phyloP scores from a whole-genome alignment of 1,140 invertebrate genomes.

The Aphaenogaster ashmeadi region DNA sequence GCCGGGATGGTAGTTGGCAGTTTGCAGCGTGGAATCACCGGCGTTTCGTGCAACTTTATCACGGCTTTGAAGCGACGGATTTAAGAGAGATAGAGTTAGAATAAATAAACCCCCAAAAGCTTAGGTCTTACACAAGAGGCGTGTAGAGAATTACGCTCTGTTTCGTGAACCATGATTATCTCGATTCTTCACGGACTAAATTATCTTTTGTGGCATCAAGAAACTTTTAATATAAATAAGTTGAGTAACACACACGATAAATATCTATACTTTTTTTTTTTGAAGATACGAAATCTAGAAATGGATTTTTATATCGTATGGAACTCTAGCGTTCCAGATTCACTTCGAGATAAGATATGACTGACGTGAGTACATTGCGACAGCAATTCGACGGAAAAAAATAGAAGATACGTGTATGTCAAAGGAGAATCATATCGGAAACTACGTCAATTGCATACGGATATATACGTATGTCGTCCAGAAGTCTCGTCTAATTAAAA shows the following conservation, averaged over 20 bases:
- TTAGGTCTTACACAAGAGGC: not conserved
- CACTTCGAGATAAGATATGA: not conserved
- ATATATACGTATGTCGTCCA: conserved; percentile 50
- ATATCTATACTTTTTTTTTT: not conserved
- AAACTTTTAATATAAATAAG: not conserved
- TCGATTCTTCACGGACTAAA: not conserved
- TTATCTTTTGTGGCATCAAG: not conserved
- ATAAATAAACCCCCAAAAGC: not conserved
- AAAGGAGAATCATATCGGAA: conserved; percentile 10
- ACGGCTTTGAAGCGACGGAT: conserved; percentile 39
- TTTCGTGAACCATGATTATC: not conserved
- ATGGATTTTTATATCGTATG: not conserved
- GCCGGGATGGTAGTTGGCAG: conserved; percentile 21
- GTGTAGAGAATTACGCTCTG: not conserved
- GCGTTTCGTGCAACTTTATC: conserved; percentile 29
- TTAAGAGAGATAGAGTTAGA: conserved; percentile 1
- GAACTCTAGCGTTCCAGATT: not conserved
- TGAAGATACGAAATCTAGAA: not conserved
- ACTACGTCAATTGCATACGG: conserved; percentile 16
- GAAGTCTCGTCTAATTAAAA: conserved; percentile 75
- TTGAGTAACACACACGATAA: not conserved
- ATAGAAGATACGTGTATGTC: not conserved
- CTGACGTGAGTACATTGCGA: not conserved
- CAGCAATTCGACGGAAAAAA: not conserved
- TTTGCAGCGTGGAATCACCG: conserved; percentile 28